Evolutionary conservation across 2,113 vertebrate genomes (phyloP).

Genomic region (Spea multiplicata): DNA sequence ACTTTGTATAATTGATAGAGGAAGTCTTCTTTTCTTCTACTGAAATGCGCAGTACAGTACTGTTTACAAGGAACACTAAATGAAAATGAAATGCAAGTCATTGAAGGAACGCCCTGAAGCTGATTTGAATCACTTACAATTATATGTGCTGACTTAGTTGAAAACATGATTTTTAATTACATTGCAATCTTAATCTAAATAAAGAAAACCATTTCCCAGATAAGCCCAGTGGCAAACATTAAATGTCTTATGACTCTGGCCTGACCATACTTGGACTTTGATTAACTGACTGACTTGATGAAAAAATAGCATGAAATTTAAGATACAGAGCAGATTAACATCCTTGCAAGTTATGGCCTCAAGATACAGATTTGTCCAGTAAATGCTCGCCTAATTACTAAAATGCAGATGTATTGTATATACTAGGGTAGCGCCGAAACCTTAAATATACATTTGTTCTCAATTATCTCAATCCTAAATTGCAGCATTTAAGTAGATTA

Average conservation of each 20-base stretch:
- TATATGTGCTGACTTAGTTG: conserved; percentile 47
- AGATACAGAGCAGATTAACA: conserved; percentile 44
- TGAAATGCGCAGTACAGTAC: conserved; percentile 43
- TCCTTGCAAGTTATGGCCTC: conserved; percentile 42
- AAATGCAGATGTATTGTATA: conserved; percentile 47
- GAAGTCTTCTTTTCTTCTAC: conserved; percentile 7
- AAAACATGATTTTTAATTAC: conserved; percentile 54
- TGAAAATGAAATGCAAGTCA: conserved; percentile 49
- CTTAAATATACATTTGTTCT: conserved; percentile 50
- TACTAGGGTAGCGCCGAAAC: conserved; percentile 33
- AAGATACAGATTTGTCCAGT: conserved; percentile 47
- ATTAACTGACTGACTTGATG: conserved; percentile 48
- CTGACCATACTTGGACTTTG: conserved; percentile 50
- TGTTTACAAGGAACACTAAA: conserved; percentile 48
- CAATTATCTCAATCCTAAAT: conserved; percentile 46
- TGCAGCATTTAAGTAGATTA: conserved; percentile 46
- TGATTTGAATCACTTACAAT: conserved; percentile 48
- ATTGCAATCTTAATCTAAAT: conserved; percentile 49
- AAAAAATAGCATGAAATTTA: conserved; percentile 46
- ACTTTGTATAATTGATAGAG: conserved; percentile 13
- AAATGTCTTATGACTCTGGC: conserved; percentile 47
- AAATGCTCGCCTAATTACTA: conserved; percentile 47
- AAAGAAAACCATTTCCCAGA: conserved; percentile 46
- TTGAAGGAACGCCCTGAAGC: conserved; percentile 47
- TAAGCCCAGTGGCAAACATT: conserved; percentile 49